Percentiles rank a stretch among this genome's conserved stretches.
Conservation (phyloP, 2,888 invertebrate species). For the Eilema depressum region DNA sequence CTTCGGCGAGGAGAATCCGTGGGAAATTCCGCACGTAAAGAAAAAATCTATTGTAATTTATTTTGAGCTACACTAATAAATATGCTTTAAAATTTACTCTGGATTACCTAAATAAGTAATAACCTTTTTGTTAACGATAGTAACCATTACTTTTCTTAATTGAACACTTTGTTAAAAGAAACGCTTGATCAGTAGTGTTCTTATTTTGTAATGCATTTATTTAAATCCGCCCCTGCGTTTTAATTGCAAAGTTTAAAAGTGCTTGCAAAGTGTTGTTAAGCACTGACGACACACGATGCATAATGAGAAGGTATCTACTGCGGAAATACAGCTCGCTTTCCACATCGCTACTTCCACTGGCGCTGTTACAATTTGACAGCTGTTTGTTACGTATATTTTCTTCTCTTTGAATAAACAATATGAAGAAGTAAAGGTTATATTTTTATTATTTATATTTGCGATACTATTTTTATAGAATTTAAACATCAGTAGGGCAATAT, state of each 20-base stretch:
- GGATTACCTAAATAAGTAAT: too few species aligned
- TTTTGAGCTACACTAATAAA: too few species aligned
- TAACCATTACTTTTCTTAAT: neutral
- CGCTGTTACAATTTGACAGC: conserved; percentile 25
- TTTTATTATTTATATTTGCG: too few species aligned
- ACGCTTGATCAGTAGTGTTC: neutral
- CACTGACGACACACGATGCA: conserved; percentile 60
- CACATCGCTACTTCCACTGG: conserved; percentile 24
- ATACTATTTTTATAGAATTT: too few species aligned
- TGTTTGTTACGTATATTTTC: conserved; percentile 4
- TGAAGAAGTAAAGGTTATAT: too few species aligned
- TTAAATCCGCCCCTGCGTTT: conserved; percentile 35
- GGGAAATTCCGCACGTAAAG: too few species aligned
- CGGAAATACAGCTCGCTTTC: conserved; percentile 25
- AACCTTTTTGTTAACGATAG: neutral
- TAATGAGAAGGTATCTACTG: conserved; percentile 54
- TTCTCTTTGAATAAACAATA: neutral
- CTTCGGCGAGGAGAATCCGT: too few species aligned
- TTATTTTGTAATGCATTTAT: neutral
- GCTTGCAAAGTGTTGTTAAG: conserved; percentile 57
- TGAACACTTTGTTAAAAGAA: neutral
- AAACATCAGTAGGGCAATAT: too few species aligned
- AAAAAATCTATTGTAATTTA: too few species aligned
- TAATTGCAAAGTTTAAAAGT: conserved; percentile 54
- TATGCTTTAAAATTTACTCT: too few species aligned